A percentile compares a stretch with the other conserved stretches of the same genome.
Conservation (phyloP, 2,797 vertebrate genomes). For the Semaprochilodus insignis region DNA sequence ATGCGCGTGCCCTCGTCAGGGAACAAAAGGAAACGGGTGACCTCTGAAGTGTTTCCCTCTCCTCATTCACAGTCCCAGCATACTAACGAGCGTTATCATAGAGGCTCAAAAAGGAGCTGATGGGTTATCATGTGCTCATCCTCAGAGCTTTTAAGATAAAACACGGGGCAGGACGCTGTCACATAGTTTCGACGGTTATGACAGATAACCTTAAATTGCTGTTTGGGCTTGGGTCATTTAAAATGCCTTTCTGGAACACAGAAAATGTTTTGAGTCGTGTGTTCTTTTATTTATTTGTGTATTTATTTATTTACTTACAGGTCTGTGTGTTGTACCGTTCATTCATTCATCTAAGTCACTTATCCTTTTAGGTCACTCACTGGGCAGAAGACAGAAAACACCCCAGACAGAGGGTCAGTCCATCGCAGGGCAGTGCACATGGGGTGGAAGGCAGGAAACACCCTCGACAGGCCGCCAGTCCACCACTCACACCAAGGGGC, state of each 20-base stretch:
- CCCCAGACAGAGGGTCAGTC: too few relatives aligned
- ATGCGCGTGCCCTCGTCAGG: not conserved
- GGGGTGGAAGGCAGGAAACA: too few relatives aligned
- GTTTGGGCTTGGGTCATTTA: not conserved
- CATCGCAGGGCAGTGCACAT: too few relatives aligned
- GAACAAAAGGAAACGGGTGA: slow-evolving; percentile 1
- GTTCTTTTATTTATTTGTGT: too few relatives aligned
- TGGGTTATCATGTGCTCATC: not conserved
- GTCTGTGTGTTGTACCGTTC: too few relatives aligned
- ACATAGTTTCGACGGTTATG: not conserved
- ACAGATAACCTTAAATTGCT: not conserved
- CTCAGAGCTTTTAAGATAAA: not conserved
- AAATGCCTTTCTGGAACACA: not conserved
- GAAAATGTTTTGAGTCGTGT: too few relatives aligned
- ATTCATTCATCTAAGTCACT: too few relatives aligned
- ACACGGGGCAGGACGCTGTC: not conserved
- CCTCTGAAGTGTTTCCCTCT: not conserved
- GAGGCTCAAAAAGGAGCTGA: not conserved
- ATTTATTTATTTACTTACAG: not conserved
- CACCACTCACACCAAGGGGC: too few relatives aligned
- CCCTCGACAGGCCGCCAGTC: too few relatives aligned
- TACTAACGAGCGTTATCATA: not conserved
- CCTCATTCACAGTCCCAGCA: not conserved
- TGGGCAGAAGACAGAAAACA: too few relatives aligned
- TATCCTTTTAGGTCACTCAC: too few relatives aligned